Percentiles rank a stretch among this genome's conserved stretches.
These are phyloP conservation scores for Podiceps cristatus DNA, from an alignment of 2,113 vertebrate genomes.

Conservation along the genomic window DNA sequence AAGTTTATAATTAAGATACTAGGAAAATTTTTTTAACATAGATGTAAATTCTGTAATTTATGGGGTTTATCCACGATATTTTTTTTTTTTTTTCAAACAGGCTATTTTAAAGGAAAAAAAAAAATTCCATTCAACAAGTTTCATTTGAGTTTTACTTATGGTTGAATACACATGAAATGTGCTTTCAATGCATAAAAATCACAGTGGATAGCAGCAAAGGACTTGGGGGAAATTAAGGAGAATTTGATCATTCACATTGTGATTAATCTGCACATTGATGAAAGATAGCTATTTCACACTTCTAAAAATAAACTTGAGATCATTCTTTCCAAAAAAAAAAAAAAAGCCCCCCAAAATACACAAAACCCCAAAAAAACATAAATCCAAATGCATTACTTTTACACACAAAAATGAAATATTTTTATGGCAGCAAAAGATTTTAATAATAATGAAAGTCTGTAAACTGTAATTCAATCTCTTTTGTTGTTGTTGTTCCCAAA, in stretches of 20 bases:
- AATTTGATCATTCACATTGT: conserved; percentile 83
- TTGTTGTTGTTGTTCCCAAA: conserved; percentile 88
- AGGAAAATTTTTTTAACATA: conserved; percentile 35
- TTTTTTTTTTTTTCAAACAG: conserved; percentile 32
- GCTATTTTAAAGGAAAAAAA: conserved; percentile 51
- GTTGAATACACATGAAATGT: conserved; percentile 84
- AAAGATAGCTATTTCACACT: conserved; percentile 78
- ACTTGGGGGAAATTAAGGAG: conserved; percentile 68
- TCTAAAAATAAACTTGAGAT: conserved; percentile 72
- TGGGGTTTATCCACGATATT: neutral
- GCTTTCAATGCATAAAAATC: conserved; percentile 87
- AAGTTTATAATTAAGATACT: neutral
- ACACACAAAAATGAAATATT: conserved; percentile 77
- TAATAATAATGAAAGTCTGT: conserved; percentile 85
- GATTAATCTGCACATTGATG: conserved; percentile 80
- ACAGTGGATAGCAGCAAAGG: conserved; percentile 89
- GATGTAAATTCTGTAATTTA: conserved; percentile 39
- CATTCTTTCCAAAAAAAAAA: conserved; percentile 67
- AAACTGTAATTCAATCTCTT: conserved; percentile 88
- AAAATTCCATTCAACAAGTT: conserved; percentile 65
- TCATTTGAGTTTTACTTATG: conserved; percentile 75
- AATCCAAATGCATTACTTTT: conserved; percentile 66
- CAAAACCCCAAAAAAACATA: conserved; percentile 43
- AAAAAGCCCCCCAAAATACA: conserved; percentile 42
- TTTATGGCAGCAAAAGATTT: conserved; percentile 83